Evolutionary conservation across 2,888 invertebrate genomes (phyloP).

Genomic region (Oxytorus armatus): DNA sequence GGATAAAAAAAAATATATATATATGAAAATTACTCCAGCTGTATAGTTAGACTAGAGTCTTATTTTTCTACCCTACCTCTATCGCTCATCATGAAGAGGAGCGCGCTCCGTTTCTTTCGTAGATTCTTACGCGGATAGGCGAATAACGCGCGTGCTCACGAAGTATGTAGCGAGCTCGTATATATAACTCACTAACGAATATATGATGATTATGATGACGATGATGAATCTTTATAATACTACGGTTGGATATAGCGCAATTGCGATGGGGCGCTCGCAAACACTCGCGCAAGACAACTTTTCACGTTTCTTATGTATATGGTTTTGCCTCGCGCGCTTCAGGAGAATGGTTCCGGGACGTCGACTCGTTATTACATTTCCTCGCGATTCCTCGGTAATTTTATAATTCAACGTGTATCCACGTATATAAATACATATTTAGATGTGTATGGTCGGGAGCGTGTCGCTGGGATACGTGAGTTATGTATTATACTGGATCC

Average conservation of each 20-base stretch:
- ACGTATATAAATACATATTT: slow-evolving; percentile 19
- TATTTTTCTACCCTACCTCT: no score
- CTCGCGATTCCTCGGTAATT: slow-evolving; percentile 62
- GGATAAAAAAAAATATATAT: slow-evolving; percentile 45
- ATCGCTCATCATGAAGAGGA: no score
- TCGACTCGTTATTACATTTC: slow-evolving; percentile 67
- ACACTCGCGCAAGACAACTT: neutral
- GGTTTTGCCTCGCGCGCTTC: neutral
- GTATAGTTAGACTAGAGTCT: no score
- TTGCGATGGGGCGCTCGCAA: slow-evolving; percentile 39
- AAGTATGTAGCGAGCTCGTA: slow-evolving; percentile 11
- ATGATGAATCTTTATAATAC: slow-evolving; percentile 66
- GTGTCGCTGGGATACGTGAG: neutral
- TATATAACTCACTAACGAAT: slow-evolving; percentile 63
- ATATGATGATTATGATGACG: slow-evolving; percentile 67
- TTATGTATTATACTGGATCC: slow-evolving; percentile 31
- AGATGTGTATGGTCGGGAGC: slow-evolving; percentile 1
- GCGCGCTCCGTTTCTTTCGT: slow-evolving; percentile 55
- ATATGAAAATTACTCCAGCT: no score
- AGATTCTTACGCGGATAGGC: slow-evolving; percentile 62
- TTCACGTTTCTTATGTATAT: neutral
- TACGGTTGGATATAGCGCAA: slow-evolving; percentile 55
- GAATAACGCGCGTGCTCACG: slow-evolving; percentile 37
- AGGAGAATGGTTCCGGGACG: slow-evolving; percentile 65
- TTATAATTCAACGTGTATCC: slow-evolving; percentile 53